These are phyloP conservation scores for Gambusia holbrooki DNA, from an alignment of 2,113 vertebrate species.

Conservation along the genomic window DNA sequence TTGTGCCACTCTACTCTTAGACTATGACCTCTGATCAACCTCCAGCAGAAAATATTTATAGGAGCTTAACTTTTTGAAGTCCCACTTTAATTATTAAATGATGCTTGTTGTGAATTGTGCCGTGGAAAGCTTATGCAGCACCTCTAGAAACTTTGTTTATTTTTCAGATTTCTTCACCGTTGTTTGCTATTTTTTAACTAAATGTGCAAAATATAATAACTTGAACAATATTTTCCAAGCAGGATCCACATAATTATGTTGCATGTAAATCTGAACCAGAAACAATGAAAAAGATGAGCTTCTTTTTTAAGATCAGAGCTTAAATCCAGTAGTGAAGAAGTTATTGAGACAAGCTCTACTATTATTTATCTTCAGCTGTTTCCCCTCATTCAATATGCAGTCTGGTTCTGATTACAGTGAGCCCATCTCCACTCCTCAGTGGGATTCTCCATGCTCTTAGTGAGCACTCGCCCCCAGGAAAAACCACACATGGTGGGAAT, in stretches of 20 bases:
- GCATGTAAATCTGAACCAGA: neutral
- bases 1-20: no score
- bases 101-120: no score
- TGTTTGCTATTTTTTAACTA: neutral
- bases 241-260: neutral
- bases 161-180: no score
- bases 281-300: neutral
- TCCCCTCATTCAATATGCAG: neutral
- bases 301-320: neutral
- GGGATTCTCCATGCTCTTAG: slow-evolving; percentile 65
- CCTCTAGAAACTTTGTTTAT: no score
- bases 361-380: slow-evolving; percentile 6
- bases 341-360: neutral
- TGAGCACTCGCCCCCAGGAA: slow-evolving; percentile 43
- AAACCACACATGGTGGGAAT: slow-evolving; percentile 78
- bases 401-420: slow-evolving; percentile 65
- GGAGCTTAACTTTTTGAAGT: no score
- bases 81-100: no score
- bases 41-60: no score
- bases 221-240: neutral
- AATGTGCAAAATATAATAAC: neutral
- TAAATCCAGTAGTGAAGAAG: neutral
- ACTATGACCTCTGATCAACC: no score
- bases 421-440: slow-evolving; percentile 54
- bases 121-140: no score